Evolutionary conservation across 37 sponge, comb jelly and placozoan genomes (phyloP).

Genomic region (Axinella damicornis): DNA sequence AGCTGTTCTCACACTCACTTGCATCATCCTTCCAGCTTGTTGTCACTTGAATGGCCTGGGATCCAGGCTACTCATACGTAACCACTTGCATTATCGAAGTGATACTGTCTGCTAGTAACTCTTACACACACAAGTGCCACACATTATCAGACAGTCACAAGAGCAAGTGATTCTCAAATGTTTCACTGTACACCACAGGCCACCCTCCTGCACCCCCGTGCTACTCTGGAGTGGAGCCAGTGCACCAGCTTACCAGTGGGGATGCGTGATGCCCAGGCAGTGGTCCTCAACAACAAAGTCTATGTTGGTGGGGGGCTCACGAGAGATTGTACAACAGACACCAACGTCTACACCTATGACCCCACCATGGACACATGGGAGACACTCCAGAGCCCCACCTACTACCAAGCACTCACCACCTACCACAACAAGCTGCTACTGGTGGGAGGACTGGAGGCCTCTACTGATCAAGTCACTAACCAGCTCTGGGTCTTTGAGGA

Average conservation of each 20-base stretch:
- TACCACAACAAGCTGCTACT: too few species aligned
- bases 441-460: neutral
- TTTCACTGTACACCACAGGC: neutral
- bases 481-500: neutral
- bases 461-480: neutral
- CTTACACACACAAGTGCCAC: neutral
- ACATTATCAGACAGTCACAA: too few species aligned
- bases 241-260: slow-evolving; percentile 14
- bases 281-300: neutral
- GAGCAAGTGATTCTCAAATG: too few species aligned
- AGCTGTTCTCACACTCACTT: too few species aligned
- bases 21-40: too few species aligned
- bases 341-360: slow-evolving; percentile 7
- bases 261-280: slow-evolving; percentile 21
- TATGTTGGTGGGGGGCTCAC: slow-evolving; percentile 16
- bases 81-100: too few species aligned
- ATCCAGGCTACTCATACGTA: too few species aligned
- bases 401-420: too few species aligned
- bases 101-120: neutral
- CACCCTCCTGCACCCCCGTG: neutral
- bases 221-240: neutral
- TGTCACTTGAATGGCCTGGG: too few species aligned
- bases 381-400: too few species aligned
- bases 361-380: slow-evolving; percentile 1
- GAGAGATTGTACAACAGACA: too few species aligned